A percentile compares a stretch with the other conserved stretches of the same genome.
Evolutionary conservation across 2,113 vertebrate genomes (phyloP).

Genomic region (Fulica atra): DNA sequence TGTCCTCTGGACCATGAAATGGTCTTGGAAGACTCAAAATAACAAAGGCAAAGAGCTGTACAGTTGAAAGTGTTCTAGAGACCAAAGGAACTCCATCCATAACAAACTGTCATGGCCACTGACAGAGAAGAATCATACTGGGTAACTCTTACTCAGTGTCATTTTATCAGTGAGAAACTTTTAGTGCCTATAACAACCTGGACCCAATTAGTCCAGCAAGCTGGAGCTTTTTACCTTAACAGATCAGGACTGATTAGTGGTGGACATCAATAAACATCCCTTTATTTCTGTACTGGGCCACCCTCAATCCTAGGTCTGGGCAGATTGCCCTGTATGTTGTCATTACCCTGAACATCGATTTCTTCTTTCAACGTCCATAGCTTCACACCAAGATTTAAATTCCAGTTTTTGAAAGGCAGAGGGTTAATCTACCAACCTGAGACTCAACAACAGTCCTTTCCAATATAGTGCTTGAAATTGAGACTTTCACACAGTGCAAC

Average conservation of each 20-base stretch:
- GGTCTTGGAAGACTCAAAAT: neutral
- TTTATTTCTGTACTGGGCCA: neutral
- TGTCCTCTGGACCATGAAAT: neutral
- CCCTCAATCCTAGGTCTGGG: neutral
- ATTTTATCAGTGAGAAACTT: neutral
- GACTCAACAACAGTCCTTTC: neutral
- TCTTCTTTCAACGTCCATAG: neutral
- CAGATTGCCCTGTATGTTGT: neutral
- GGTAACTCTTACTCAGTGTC: neutral
- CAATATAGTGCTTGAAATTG: conserved; percentile 7
- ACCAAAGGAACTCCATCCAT: neutral
- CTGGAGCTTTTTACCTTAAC: neutral
- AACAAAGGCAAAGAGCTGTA: neutral
- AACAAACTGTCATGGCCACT: neutral
- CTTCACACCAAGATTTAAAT: neutral
- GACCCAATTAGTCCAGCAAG: neutral
- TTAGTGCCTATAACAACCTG: neutral
- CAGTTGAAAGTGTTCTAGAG: neutral
- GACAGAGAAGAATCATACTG: neutral
- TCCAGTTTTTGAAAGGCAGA: conserved; percentile 16
- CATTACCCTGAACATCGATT: neutral
- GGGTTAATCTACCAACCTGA: neutral
- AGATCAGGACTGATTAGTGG: neutral
- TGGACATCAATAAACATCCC: neutral
- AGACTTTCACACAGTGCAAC: conserved; percentile 37